phyloP scores from a whole-genome alignment of 2,113 vertebrate species.

The Gymnarchus niloticus region DNA sequence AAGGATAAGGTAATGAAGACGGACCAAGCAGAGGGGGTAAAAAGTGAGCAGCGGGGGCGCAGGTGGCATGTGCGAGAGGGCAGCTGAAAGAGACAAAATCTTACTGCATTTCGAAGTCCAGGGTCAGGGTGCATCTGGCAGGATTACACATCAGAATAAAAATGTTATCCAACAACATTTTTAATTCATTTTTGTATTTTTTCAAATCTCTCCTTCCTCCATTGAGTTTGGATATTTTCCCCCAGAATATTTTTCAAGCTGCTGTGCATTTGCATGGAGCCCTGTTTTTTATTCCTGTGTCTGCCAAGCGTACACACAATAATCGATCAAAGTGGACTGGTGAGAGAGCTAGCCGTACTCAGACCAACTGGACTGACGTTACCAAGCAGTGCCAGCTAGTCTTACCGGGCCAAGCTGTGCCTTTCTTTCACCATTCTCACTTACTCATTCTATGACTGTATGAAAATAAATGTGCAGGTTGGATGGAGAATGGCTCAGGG shows the following conservation, averaged over 20 bases:
- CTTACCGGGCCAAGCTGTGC: not conserved
- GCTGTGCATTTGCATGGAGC: constrained; percentile 5
- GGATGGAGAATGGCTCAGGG: not conserved
- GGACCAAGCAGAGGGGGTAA: not conserved
- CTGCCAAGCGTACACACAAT: not conserved
- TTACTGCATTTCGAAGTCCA: constrained; percentile 73
- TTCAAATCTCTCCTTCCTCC: constrained; percentile 26
- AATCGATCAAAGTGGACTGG: not conserved
- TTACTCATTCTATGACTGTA: not conserved
- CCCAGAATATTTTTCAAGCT: not conserved
- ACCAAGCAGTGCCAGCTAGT: not conserved
- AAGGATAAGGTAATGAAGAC: not conserved
- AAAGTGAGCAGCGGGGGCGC: not conserved
- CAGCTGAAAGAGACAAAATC: constrained; percentile 52
- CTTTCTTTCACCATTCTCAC: not conserved
- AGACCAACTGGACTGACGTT: no score
- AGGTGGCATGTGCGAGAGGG: not conserved
- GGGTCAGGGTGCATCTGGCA: constrained; percentile 69
- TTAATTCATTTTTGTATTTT: constrained; percentile 50
- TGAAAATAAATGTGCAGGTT: not conserved
- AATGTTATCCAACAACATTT: constrained; percentile 60
- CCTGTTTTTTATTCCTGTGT: not conserved
- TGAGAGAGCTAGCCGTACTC: not conserved
- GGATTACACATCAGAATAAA: constrained; percentile 66
- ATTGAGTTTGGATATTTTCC: not conserved